A percentile compares a stretch with the other conserved stretches of the same genome.
These are phyloP conservation scores for Tinamus major DNA, from an alignment of 2,797 vertebrate genomes.

Conservation along the genomic window DNA sequence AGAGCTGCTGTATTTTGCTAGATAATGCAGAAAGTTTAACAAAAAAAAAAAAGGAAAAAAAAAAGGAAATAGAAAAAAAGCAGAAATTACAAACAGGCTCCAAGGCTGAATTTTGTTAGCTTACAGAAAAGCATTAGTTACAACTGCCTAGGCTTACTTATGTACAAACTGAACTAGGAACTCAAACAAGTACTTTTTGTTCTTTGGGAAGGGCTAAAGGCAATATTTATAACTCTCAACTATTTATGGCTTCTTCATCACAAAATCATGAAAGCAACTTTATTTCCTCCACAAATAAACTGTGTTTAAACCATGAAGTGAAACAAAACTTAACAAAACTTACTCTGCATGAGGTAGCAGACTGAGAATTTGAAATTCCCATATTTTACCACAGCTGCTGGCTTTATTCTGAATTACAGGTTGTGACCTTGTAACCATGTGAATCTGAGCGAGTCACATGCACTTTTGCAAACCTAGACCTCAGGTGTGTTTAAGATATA, in stretches of 20 bases:
- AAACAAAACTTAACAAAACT: neutral
- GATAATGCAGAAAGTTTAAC: neutral
- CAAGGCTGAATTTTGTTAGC: neutral
- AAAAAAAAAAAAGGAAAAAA: neutral
- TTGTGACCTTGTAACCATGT: too few species aligned
- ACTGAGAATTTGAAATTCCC: neutral
- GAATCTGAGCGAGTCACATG: neutral
- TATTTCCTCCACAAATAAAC: neutral
- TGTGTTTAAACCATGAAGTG: neutral
- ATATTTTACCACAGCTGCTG: neutral
- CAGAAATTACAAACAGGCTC: neutral
- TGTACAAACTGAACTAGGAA: neutral
- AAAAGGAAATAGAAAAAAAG: neutral
- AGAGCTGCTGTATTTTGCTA: slow-evolving; percentile 65
- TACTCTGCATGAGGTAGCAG: neutral
- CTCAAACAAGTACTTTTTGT: neutral
- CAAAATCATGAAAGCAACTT: neutral
- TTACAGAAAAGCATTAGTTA: neutral
- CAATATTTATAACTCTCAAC: neutral
- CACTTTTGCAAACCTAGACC: neutral
- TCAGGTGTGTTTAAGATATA: neutral
- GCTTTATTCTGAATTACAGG: neutral
- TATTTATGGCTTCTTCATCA: neutral
- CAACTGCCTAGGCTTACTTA: neutral
- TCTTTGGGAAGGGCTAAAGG: neutral